phyloP scores from a whole-genome alignment of 2,888 invertebrate genomes.

The Brenthis daphne region DNA sequence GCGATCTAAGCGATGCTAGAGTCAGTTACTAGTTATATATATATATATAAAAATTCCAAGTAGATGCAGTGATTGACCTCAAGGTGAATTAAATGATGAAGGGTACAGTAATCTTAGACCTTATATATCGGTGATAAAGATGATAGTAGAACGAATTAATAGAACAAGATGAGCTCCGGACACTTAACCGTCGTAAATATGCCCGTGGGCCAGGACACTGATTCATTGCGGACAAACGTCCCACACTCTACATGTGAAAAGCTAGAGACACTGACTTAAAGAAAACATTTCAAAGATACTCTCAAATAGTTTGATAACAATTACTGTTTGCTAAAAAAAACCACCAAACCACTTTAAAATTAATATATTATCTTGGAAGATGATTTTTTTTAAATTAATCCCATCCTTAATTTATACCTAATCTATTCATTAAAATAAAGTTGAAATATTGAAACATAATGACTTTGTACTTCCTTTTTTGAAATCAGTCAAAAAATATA shows the following conservation, averaged over 20 bases:
- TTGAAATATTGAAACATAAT: too few species aligned
- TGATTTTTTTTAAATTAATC: not conserved
- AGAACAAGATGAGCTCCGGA: constrained; percentile 24
- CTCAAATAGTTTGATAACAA: not conserved
- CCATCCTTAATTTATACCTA: too few species aligned
- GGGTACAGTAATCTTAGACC: constrained; percentile 41
- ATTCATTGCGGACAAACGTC: constrained; percentile 67
- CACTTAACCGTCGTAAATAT: constrained; percentile 64
- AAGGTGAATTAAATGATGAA: constrained; percentile 31
- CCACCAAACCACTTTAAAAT: too few species aligned
- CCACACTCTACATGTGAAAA: constrained; percentile 55
- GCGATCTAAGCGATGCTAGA: too few species aligned
- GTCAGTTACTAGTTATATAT: too few species aligned
- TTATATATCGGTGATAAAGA: constrained; percentile 50
- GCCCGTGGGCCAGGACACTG: constrained; percentile 69
- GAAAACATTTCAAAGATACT: not conserved
- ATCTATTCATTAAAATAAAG: too few species aligned
- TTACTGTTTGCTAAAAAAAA: too few species aligned
- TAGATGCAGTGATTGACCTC: constrained; percentile 6
- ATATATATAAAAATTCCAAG: too few species aligned
- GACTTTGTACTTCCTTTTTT: too few species aligned
- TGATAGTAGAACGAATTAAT: constrained; percentile 43
- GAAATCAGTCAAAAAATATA: too few species aligned
- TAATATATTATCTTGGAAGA: too few species aligned
- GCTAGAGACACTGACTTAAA: constrained; percentile 22